phyloP scores from a whole-genome alignment of 2,797 vertebrate genomes.

The Sebastes itinus region DNA sequence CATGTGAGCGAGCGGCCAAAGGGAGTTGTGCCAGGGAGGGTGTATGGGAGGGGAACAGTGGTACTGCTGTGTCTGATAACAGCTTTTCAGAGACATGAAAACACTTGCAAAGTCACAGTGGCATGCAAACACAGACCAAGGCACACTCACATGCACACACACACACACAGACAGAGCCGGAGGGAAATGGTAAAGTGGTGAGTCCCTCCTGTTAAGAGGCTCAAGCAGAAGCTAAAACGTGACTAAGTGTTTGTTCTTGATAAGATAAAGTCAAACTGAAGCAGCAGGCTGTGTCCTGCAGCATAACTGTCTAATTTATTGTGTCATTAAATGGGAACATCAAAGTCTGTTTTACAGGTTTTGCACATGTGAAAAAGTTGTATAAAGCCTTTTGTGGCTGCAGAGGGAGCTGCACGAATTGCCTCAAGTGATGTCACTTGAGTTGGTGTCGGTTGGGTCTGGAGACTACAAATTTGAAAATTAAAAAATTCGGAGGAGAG shows the following conservation, averaged over 20 bases:
- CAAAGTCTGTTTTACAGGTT: not conserved
- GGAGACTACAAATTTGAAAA: not conserved
- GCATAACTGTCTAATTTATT: not conserved
- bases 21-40: constrained; percentile 66
- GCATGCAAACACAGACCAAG: constrained; percentile 35
- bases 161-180: not conserved
- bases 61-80: constrained; percentile 76
- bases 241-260: not conserved
- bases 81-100: constrained; percentile 61
- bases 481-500: not conserved
- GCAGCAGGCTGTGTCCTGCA: rapidly evolving
- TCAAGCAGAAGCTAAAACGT: not conserved
- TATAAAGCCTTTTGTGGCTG: too few species aligned
- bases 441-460: not conserved
- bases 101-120: constrained; percentile 52
- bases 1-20: constrained; percentile 69
- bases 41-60: constrained; percentile 69
- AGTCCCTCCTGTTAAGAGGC: not conserved
- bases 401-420: too few species aligned
- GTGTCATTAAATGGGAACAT: not conserved
- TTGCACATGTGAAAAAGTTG: too few species aligned
- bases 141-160: not conserved
- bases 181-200: constrained; percentile 4
- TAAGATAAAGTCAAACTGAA: not conserved
- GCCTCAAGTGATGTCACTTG: too few species aligned